A percentile compares a stretch with the other conserved stretches of the same genome.
Conservation (phyloP, 2,888 invertebrate genomes). For the Bellardia pandia region DNA sequence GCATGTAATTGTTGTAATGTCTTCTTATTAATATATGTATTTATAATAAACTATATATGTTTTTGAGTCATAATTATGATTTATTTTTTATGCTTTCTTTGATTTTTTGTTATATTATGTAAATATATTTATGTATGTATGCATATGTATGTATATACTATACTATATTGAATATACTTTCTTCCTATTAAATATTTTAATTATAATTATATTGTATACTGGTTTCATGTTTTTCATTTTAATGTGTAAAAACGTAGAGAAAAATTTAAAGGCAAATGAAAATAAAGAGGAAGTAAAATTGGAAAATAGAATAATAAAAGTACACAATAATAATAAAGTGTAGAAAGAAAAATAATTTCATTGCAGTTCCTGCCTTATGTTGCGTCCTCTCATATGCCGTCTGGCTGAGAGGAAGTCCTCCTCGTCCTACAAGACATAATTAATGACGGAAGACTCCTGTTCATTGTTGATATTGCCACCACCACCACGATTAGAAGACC, state of each 20-base stretch:
- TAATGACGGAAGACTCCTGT: conserved; percentile 84
- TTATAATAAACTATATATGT: conserved; percentile 68
- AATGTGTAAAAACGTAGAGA: conserved; percentile 60
- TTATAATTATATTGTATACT: conserved; percentile 72
- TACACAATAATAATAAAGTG: conserved; percentile 38
- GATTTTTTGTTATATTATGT: conserved; percentile 52
- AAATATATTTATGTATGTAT: conserved; percentile 70
- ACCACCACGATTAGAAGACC: conserved; percentile 83
- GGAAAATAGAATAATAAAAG: conserved; percentile 76
- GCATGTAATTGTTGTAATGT: conserved; percentile 17
- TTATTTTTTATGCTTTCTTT: conserved; percentile 49
- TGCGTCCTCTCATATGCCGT: conserved; percentile 68
- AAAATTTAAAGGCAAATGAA: conserved; percentile 59
- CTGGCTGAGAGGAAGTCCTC: conserved; percentile 73
- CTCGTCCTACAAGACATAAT: conserved; percentile 82
- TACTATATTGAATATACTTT: conserved; percentile 78
- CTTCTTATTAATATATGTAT: conserved; percentile 69
- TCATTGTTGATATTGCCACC: conserved; percentile 79
- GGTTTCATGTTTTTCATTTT: conserved; percentile 56
- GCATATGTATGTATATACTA: conserved; percentile 76
- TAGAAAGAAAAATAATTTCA: conserved; percentile 80
- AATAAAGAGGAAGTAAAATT: conserved; percentile 47
- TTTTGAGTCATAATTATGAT: conserved; percentile 62
- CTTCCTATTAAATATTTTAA: conserved; percentile 75
- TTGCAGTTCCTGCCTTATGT: conserved; percentile 79